Conservation (phyloP, 1,140 invertebrate species). For the Lutraria rhynchaena region DNA sequence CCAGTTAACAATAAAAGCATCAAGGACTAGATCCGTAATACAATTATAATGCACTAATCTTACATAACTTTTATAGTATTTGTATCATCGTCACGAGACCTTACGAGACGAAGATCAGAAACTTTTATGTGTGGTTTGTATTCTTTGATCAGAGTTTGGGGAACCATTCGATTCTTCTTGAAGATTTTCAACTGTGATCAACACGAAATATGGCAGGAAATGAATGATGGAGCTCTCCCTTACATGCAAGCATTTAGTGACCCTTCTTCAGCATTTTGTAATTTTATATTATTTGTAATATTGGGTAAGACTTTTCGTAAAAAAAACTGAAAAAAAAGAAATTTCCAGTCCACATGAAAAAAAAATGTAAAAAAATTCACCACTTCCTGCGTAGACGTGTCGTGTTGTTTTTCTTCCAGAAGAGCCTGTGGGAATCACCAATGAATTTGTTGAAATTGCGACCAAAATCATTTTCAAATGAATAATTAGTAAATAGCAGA, state of each 20-base stretch:
- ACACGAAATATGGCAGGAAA: background rate
- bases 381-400: no score
- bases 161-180: slow-evolving; percentile 16
- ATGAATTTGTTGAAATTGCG: no score
- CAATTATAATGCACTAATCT: background rate
- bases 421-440: no score
- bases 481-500: no score
- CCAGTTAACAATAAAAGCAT: background rate
- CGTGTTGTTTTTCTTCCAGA: no score
- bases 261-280: slow-evolving; percentile 17
- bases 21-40: no score
- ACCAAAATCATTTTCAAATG: background rate
- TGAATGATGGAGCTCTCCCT: background rate
- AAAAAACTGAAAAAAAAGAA: background rate
- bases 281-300: slow-evolving; percentile 21
- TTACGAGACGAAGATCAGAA: slow-evolving; percentile 21
- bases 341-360: no score
- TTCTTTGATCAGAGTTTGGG: slow-evolving; percentile 14
- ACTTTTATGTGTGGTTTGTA: slow-evolving; percentile 36
- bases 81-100: background rate
- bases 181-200: background rate
- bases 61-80: background rate
- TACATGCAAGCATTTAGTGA: slow-evolving; percentile 21
- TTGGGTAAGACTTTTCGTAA: slow-evolving; percentile 2
- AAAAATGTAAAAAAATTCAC: no score